A percentile compares a stretch with the other conserved stretches of the same genome.
These are phyloP conservation scores for Caenorhabditis inopinata DNA, from an alignment of 1,140 invertebrate species.

Conservation along the genomic window DNA sequence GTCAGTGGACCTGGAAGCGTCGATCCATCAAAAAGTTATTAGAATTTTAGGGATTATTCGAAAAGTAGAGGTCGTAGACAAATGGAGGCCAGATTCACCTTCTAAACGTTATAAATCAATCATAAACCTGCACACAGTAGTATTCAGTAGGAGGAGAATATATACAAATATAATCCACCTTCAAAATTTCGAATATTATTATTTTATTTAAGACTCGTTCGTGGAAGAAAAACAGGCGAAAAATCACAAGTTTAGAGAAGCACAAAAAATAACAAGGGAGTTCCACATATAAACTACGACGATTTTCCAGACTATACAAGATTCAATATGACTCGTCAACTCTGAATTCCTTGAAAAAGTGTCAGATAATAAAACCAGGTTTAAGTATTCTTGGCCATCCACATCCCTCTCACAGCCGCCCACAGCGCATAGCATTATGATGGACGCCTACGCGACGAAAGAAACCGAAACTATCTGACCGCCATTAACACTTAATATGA, in stretches of 20 bases:
- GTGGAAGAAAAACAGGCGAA: too few relatives aligned
- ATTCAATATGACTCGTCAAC: too few relatives aligned
- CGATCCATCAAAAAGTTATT: slow-evolving; percentile 2
- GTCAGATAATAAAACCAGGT: neutral
- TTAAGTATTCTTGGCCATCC: neutral
- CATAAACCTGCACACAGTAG: neutral
- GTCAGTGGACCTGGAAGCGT: neutral
- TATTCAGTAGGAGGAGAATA: too few relatives aligned
- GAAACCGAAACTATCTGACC: neutral
- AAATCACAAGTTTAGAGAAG: too few relatives aligned
- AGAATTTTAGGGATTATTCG: neutral
- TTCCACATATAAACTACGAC: too few relatives aligned
- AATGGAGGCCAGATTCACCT: neutral
- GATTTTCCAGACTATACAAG: too few relatives aligned
- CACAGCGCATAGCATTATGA: neutral
- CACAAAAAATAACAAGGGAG: too few relatives aligned
- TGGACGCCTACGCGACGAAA: neutral
- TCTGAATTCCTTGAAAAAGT: neutral
- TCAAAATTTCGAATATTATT: too few relatives aligned
- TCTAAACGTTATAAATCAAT: neutral
- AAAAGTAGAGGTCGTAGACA: neutral
- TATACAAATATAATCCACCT: too few relatives aligned
- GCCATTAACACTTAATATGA: neutral
- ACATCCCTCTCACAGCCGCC: neutral
- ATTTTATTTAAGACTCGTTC: too few relatives aligned